Evolutionary conservation across 1,140 invertebrate species (phyloP).

Genomic region (Listronotus bonariensis): DNA sequence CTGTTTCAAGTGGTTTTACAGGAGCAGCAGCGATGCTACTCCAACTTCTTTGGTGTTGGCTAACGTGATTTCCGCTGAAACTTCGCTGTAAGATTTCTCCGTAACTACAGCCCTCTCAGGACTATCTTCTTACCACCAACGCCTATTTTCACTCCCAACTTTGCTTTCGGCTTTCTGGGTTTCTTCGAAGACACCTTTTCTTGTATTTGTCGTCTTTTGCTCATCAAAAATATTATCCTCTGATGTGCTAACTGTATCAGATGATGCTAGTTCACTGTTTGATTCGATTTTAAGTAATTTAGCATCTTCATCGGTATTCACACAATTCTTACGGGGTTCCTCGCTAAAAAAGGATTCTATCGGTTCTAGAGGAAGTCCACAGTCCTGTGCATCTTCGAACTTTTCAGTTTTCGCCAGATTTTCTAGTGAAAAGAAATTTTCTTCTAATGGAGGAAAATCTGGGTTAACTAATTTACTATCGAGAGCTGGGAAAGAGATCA

Average conservation of each 20-base stretch:
- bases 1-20: conserved; percentile 31
- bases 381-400: conserved; percentile 44
- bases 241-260: conserved; percentile 38
- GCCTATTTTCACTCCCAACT: conserved; percentile 51
- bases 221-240: conserved; percentile 42
- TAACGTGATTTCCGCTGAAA: conserved; percentile 24
- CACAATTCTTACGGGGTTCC: neutral
- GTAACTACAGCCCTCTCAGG: conserved; percentile 20
- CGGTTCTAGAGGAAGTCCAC: conserved; percentile 27
- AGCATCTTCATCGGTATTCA: too few relatives aligned
- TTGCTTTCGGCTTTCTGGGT: conserved; percentile 51
- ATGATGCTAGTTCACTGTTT: conserved; percentile 5
- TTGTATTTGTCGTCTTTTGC: conserved; percentile 32
- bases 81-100: conserved; percentile 9
- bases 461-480: conserved; percentile 25
- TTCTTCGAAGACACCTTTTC: conserved; percentile 33
- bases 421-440: conserved; percentile 39
- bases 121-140: conserved; percentile 35
- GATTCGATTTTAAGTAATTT: neutral
- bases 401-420: conserved; percentile 34
- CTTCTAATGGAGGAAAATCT: conserved; percentile 37
- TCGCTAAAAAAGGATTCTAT: conserved; percentile 13
- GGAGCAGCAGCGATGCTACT: conserved; percentile 41
- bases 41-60: conserved; percentile 44
- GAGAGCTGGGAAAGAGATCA: conserved; percentile 25